Evolutionary conservation across 1,140 invertebrate genomes (phyloP).

Genomic region (Cyclargus thomasi): DNA sequence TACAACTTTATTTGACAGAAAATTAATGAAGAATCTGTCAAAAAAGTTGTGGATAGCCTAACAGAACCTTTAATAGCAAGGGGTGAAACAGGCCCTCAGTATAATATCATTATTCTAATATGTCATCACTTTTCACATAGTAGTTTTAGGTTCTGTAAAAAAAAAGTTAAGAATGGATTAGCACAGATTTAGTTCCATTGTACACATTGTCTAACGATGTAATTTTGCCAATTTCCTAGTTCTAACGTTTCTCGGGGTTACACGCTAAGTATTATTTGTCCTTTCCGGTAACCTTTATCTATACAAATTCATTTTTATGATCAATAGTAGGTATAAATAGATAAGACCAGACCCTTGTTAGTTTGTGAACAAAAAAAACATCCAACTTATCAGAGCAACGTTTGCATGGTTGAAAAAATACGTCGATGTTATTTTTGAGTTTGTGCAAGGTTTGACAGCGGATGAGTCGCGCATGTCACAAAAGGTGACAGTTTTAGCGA

Average conservation of each 20-base stretch:
- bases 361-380: constrained; percentile 62
- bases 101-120: no score
- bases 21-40: no score
- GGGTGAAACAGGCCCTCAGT: no score
- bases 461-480: constrained; percentile 51
- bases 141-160: no score
- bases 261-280: not conserved
- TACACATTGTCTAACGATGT: not conserved
- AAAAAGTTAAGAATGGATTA: no score
- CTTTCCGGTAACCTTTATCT: constrained; percentile 5
- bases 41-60: no score
- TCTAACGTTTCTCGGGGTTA: not conserved
- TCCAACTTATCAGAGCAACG: constrained; percentile 59
- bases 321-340: constrained; percentile 51
- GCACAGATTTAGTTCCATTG: no score
- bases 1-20: no score
- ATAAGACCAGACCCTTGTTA: constrained; percentile 58
- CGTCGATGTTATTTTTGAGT: constrained; percentile 71
- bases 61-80: no score
- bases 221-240: not conserved
- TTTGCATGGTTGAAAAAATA: constrained; percentile 67
- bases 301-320: constrained; percentile 33
- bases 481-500: constrained; percentile 61
- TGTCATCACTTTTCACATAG: no score
- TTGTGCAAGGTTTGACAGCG: constrained; percentile 73